Evolutionary conservation across 2,113 vertebrate species (phyloP).

Genomic region (Phyllostomus discolor): DNA sequence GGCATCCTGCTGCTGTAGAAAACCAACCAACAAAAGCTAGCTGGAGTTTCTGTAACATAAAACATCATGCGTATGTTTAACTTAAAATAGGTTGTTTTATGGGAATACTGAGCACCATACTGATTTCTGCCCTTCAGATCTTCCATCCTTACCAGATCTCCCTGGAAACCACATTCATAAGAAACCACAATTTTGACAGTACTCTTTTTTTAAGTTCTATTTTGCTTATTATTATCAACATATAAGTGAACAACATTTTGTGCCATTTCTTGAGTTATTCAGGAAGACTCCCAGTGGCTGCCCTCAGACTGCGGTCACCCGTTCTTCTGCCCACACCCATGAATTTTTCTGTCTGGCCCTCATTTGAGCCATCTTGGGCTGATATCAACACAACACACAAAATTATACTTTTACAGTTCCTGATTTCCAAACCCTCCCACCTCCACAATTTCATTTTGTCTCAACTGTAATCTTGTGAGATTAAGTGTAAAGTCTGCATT

Average conservation of each 20-base stretch:
- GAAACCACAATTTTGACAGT: not conserved
- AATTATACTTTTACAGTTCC: not conserved
- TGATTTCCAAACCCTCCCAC: not conserved
- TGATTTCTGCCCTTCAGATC: not conserved
- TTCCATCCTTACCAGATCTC: not conserved
- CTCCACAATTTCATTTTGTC: not conserved
- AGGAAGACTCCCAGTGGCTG: not conserved
- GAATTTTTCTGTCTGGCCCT: not conserved
- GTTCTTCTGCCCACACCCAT: not conserved
- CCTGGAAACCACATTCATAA: not conserved
- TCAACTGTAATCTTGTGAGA: not conserved
- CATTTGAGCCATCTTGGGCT: fast-evolving
- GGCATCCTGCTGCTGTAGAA: not conserved
- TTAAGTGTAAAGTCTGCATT: not conserved
- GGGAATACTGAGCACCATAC: not conserved
- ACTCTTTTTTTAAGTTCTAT: not conserved
- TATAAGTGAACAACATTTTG: not conserved
- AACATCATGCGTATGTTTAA: not conserved
- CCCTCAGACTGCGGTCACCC: not conserved
- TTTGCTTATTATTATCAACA: not conserved
- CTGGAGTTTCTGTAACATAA: not conserved
- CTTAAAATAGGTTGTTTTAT: not conserved
- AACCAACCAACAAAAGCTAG: not conserved
- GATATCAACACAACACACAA: not conserved
- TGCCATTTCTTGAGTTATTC: not conserved